Evolutionary conservation across 1,140 invertebrate genomes (phyloP), one percentile per base, ranked within the genome.

Genomic region (Lepeophtheirus salmonis): DNA sequence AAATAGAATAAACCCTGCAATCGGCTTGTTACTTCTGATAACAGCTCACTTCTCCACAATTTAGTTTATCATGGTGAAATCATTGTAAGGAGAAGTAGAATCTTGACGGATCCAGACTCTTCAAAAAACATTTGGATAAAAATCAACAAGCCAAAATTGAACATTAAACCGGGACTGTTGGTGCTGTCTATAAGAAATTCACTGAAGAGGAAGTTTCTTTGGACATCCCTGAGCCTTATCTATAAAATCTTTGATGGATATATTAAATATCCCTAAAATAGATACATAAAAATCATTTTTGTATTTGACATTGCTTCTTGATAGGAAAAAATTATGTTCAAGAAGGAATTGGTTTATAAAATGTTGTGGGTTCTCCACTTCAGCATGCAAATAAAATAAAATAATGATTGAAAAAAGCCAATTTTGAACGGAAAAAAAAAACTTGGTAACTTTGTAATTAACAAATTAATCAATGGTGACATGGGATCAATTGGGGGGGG

Each of bases 31-130:
- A 62, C 24, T 56, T 79, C 89, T 67, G 96, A 99, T 3, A 97
- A 99, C 72, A 92, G 98, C 74, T 83, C 85, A 60, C 88, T 97
- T 68, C 74, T 98, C 52, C 90, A 97, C 70, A 96, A 99, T 76
- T 75, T 99, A 63, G 94, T 97, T 41, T 97, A 87, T 74, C 96
- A 96, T 17, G 94, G 95, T 61, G 96, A 99, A 78, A 97, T 99
- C 69, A 92, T 99, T 60, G 96, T 96, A 68, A 97, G 97, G 74
- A 79, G 96, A 63, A 96, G 94, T 67, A 80, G 94, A 66, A 82
- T 71, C 75, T 97, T 56, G 94, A 98, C 74, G 94, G 94, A 25
- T 87, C 88, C 48, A 83, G 92, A 66, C 75, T 98, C 21, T 91
- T 95, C 67, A 99, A 99, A 77, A 91, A 98, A 65, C 95, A 98